Conservation (phyloP, 2,113 vertebrate genomes). For the Sus scrofa region DNA sequence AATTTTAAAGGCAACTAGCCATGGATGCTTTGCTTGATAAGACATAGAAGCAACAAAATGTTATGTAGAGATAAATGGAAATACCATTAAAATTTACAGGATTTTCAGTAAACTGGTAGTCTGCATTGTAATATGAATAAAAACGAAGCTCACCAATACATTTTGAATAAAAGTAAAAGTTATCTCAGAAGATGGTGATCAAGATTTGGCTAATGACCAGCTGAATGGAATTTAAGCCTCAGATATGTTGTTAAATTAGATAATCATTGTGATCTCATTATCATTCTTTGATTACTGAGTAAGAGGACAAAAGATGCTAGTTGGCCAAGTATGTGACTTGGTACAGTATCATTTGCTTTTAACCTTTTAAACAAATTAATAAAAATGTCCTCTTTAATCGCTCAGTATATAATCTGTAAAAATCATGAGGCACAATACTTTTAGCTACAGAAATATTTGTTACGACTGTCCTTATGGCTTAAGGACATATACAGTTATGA, state of each 20-base stretch:
- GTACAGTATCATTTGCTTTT: neutral
- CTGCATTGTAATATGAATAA: neutral
- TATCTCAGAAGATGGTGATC: neutral
- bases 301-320: neutral
- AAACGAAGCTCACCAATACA: neutral
- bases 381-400: neutral
- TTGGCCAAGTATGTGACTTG: neutral
- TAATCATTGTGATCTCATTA: neutral
- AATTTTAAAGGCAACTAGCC: neutral
- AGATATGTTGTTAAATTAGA: neutral
- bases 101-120: neutral
- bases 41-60: neutral
- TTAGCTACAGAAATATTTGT: slow-evolving; percentile 3
- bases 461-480: neutral
- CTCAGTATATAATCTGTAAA: neutral
- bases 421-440: neutral
- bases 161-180: neutral
- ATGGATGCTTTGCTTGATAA: neutral
- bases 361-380: slow-evolving; percentile 16
- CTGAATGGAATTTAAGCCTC: neutral
- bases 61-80: neutral
- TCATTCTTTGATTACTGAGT: neutral
- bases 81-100: neutral
- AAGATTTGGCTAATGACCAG: neutral
- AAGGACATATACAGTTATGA: neutral